Evolutionary conservation across 2,888 invertebrate genomes (phyloP), one percentile per base, ranked within the genome.

Genomic region (Elysia crispata): DNA sequence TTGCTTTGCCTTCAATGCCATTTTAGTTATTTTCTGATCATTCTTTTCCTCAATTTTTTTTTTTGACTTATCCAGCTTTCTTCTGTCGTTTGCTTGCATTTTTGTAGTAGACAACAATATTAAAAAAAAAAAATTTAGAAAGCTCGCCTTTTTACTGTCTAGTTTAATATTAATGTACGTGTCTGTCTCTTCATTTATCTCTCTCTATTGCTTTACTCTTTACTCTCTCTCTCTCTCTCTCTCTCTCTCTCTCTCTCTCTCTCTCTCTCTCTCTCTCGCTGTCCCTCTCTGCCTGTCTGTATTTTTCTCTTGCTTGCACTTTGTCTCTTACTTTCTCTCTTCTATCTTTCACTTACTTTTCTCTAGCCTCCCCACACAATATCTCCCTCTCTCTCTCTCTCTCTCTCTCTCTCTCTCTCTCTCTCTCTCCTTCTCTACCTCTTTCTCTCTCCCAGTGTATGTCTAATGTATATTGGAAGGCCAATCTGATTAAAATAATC

Each of bases 191-290:
- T 18, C 15, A 1, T 54, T 25, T 57, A 1, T 73, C 23, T 73
- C 5, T 15, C 28, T 73, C 28, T n/a, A 57, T 60, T n/a, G 20
- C n/a, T 41, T 28, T 57, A 30, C 33, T 31, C 30, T 60, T 31
- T 8, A 20, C 62, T 62, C 57, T 75, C 62, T 41, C 62, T 60
- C 75, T 66, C 23, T 33, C 28, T 66, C 64, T 66, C 64, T 49
- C 25, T 49, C 66, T 50, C 66, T 49, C 64, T 50, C 66, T 49
- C 66, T 66, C 66, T 66, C 66, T 30, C 33, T 49, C 66, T 28
- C 49, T 33, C 66, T 49, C 64, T 76, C 33, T 28, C 50, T 66
- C 66, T 28, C 41, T 28, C 50, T 25, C 50, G 33, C 49, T 31
- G 25, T 28, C 50, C 18, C 49, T 49, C 49, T 49, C 41, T 66